Percentiles rank a stretch among this genome's conserved stretches.
These are phyloP conservation scores for Mactromeris polynyma DNA, from an alignment of 2,888 invertebrate species.

Conservation along the genomic window DNA sequence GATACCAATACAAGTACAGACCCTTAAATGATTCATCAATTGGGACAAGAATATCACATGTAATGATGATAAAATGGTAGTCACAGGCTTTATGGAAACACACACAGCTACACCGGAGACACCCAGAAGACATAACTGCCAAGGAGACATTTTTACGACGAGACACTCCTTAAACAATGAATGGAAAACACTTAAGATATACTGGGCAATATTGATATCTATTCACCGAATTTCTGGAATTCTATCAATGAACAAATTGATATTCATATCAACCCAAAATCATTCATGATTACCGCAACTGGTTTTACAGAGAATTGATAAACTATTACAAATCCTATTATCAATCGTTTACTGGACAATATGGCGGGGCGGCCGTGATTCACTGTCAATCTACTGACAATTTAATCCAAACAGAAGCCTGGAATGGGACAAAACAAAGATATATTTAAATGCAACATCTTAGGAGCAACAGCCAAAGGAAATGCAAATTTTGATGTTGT, in stretches of 20 bases:
- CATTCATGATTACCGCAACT: neutral
- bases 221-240: neutral
- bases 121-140: neutral
- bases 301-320: too few species aligned
- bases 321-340: too few species aligned
- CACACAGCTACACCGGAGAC: neutral
- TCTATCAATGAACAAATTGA: neutral
- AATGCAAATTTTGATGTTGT: too few species aligned
- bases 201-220: neutral
- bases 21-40: too few species aligned
- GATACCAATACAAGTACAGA: too few species aligned
- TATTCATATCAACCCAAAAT: neutral
- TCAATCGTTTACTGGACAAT: too few species aligned
- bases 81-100: neutral
- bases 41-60: neutral
- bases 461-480: too few species aligned
- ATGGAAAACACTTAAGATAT: neutral
- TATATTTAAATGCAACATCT: too few species aligned
- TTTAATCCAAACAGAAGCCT: too few species aligned
- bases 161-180: constrained; percentile 5
- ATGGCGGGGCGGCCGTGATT: too few species aligned
- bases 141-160: neutral
- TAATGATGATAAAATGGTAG: neutral
- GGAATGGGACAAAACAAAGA: too few species aligned
- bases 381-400: too few species aligned